These are phyloP conservation scores for Rhabdomys dilectus DNA, from an alignment of 2,113 vertebrate genomes.

Conservation along the genomic window DNA sequence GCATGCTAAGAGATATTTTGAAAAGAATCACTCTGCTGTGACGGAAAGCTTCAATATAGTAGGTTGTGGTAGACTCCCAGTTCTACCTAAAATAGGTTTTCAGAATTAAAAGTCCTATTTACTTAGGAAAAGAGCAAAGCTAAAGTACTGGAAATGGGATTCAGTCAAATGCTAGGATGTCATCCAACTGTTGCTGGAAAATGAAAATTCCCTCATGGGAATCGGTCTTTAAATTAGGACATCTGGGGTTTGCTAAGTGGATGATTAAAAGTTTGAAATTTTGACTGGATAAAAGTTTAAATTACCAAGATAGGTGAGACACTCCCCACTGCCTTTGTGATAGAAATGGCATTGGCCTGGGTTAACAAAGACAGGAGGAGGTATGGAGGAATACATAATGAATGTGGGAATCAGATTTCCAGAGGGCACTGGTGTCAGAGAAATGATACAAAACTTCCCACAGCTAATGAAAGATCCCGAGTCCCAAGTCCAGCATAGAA, in stretches of 20 bases:
- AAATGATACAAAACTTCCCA: slow-evolving; percentile 17
- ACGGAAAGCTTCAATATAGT: slow-evolving; percentile 66
- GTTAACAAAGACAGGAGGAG: slow-evolving; percentile 21
- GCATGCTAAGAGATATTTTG: slow-evolving; percentile 74
- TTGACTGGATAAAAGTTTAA: slow-evolving; percentile 83
- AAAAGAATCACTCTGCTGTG: slow-evolving; percentile 69
- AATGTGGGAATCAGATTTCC: slow-evolving; percentile 64
- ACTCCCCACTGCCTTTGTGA: slow-evolving; percentile 70
- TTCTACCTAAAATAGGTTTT: slow-evolving; percentile 76
- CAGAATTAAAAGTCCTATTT: slow-evolving; percentile 80
- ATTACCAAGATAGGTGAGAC: slow-evolving; percentile 79
- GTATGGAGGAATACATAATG: slow-evolving; percentile 36
- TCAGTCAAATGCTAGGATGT: slow-evolving; percentile 81
- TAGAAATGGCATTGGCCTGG: slow-evolving; percentile 67
- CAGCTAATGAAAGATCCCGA: not conserved
- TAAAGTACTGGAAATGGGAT: slow-evolving; percentile 78
- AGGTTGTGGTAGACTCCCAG: slow-evolving; percentile 58
- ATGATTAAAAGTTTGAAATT: slow-evolving; percentile 80
- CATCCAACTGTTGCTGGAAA: slow-evolving; percentile 77
- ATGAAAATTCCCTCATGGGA: slow-evolving; percentile 78
- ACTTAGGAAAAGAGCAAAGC: slow-evolving; percentile 71
- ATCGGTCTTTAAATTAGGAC: slow-evolving; percentile 80
- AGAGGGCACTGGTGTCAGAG: slow-evolving; percentile 50
- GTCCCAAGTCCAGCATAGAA: not conserved
- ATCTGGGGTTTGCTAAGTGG: slow-evolving; percentile 78